Percentiles rank a stretch among this genome's conserved stretches.
Conservation (phyloP, 2,888 invertebrate species). For the Cheilosia vernalis region DNA sequence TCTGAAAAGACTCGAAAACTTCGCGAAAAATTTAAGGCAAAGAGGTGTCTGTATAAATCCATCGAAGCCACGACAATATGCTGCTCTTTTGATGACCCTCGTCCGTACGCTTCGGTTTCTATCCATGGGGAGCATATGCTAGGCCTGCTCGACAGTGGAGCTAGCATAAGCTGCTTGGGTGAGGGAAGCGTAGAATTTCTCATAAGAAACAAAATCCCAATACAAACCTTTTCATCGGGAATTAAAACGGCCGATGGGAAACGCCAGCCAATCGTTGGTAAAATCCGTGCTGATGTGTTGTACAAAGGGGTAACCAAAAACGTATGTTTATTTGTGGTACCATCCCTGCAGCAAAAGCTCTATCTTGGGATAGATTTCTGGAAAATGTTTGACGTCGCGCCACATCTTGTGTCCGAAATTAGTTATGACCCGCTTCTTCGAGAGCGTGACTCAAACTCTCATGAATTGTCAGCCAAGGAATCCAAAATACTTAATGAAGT, state of each 20-base stretch:
- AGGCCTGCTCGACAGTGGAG: no score
- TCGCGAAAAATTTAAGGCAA: background rate
- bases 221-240: background rate
- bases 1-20: background rate
- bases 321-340: background rate
- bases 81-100: background rate
- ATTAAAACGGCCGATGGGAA: background rate
- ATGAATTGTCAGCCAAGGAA: background rate
- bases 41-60: background rate
- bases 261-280: background rate
- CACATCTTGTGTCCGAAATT: background rate
- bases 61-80: background rate
- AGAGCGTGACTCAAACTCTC: background rate
- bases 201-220: background rate
- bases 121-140: background rate
- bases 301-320: background rate
- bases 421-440: background rate
- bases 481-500: background rate
- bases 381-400: constrained; percentile 10
- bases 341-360: background rate
- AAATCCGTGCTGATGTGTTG: background rate
- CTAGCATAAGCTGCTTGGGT: background rate
- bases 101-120: background rate
- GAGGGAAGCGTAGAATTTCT: background rate
- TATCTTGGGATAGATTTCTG: constrained; percentile 25